Conservation (phyloP, 2,113 vertebrate species). For the Thunnus maccoyii region DNA sequence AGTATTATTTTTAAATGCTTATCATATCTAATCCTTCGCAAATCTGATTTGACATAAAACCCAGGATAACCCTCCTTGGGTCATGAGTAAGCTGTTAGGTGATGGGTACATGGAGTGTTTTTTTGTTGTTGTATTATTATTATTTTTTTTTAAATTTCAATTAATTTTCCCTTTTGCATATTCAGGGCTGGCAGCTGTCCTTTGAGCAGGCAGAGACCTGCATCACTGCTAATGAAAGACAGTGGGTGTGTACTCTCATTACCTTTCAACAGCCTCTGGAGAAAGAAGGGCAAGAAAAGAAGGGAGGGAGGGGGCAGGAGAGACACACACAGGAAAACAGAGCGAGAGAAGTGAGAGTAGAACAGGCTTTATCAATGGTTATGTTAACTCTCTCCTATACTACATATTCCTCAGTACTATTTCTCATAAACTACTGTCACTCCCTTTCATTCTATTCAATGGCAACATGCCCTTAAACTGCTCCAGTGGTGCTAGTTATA, state of each 20-base stretch:
- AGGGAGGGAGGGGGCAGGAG: background rate
- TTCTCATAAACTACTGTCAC: background rate
- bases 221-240: constrained; percentile 65
- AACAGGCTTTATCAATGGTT: constrained; percentile 58
- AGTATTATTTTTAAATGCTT: constrained; percentile 3
- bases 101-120: constrained; percentile 23
- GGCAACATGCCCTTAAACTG: constrained; percentile 7
- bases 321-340: constrained; percentile 10
- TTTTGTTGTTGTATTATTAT: background rate
- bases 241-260: constrained; percentile 70
- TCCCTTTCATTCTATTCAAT: background rate
- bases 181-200: constrained; percentile 53
- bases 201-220: constrained; percentile 76
- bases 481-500: constrained; percentile 2
- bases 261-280: constrained; percentile 63
- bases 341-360: constrained; percentile 32
- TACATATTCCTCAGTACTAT: background rate
- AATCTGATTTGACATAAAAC: constrained; percentile 18
- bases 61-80: background rate
- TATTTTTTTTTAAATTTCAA: constrained; percentile 2
- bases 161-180: constrained; percentile 44
- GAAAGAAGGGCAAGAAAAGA: constrained; percentile 32
- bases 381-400: constrained; percentile 4
- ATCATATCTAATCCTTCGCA: constrained; percentile 3
- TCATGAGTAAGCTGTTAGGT: background rate